These are phyloP conservation scores for Andrena marginata DNA, from an alignment of 2,888 invertebrate genomes.

Conservation along the genomic window DNA sequence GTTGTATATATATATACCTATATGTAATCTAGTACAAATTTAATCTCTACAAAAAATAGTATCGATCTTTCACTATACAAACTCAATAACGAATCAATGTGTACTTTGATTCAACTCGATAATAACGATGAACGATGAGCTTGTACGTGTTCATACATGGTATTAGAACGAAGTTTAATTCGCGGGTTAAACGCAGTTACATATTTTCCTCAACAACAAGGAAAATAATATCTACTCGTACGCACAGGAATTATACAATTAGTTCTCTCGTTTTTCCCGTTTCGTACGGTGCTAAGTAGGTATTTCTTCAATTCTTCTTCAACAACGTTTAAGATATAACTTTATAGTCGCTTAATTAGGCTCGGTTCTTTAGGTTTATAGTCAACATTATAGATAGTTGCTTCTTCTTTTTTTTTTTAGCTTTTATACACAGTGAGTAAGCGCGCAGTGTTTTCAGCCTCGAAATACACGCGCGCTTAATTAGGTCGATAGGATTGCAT, in stretches of 20 bases:
- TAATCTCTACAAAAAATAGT: constrained; percentile 65
- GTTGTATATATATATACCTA: constrained; percentile 14
- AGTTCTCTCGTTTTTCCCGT: neutral
- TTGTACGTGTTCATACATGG: constrained; percentile 34
- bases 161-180: constrained; percentile 35
- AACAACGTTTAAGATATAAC: constrained; percentile 34
- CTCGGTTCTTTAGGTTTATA: constrained; percentile 50
- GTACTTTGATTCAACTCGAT: constrained; percentile 8
- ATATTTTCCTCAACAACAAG: constrained; percentile 47
- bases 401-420: constrained; percentile 1
- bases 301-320: neutral
- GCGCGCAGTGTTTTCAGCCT: constrained; percentile 26
- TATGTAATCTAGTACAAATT: constrained; percentile 54
- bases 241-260: constrained; percentile 49
- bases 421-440: constrained; percentile 33
- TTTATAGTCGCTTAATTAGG: constrained; percentile 45
- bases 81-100: constrained; percentile 44
- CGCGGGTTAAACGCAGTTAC: constrained; percentile 31
- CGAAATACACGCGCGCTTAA: constrained; percentile 29
- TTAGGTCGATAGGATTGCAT: constrained; percentile 54
- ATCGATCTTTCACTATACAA: constrained; percentile 45
- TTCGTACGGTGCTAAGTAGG: constrained; percentile 17
- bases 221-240: constrained; percentile 55
- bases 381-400: constrained; percentile 36
- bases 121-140: constrained; percentile 39